phyloP scores from a whole-genome alignment of 1,140 invertebrate species.

The Drosophila funebris region DNA sequence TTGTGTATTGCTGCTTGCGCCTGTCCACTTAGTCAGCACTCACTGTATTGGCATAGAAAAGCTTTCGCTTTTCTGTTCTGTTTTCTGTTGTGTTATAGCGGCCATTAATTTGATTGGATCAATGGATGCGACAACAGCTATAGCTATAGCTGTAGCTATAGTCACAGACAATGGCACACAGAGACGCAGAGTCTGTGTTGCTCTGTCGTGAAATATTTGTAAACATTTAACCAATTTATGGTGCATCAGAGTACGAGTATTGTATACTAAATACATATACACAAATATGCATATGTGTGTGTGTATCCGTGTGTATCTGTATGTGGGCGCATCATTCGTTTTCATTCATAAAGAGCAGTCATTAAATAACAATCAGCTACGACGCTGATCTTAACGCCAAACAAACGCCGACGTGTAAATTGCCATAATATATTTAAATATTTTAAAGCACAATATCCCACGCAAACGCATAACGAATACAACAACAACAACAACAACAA shows the following conservation, averaged over 20 bases:
- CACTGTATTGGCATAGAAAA: conserved; percentile 64
- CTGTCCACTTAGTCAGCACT: background rate
- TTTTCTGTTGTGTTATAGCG: conserved; percentile 60
- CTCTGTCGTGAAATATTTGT: conserved; percentile 72
- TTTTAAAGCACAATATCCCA: conserved; percentile 46
- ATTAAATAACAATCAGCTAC: conserved; percentile 79
- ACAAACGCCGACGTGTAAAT: conserved; percentile 77
- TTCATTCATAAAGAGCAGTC: conserved; percentile 75
- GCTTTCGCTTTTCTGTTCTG: conserved; percentile 50
- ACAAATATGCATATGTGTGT: conserved; percentile 17
- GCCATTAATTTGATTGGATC: conserved; percentile 78
- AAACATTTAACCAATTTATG: conserved; percentile 79
- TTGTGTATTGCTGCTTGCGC: background rate
- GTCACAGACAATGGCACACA: conserved; percentile 11
- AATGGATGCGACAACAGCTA: conserved; percentile 70
- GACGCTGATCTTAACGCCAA: conserved; percentile 71
- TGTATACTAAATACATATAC: conserved; percentile 45
- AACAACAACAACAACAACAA: background rate
- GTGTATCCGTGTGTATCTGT: conserved; percentile 18
- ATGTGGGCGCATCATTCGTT: conserved; percentile 49
- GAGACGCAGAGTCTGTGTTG: background rate
- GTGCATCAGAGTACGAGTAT: conserved; percentile 51
- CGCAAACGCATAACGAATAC: conserved; percentile 18
- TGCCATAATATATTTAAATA: conserved; percentile 57
- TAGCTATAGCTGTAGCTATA: conserved; percentile 33